Evolutionary conservation across 2,113 vertebrate genomes (phyloP), one percentile per base, ranked within the genome.

Genomic region (Cettia cetti): DNA sequence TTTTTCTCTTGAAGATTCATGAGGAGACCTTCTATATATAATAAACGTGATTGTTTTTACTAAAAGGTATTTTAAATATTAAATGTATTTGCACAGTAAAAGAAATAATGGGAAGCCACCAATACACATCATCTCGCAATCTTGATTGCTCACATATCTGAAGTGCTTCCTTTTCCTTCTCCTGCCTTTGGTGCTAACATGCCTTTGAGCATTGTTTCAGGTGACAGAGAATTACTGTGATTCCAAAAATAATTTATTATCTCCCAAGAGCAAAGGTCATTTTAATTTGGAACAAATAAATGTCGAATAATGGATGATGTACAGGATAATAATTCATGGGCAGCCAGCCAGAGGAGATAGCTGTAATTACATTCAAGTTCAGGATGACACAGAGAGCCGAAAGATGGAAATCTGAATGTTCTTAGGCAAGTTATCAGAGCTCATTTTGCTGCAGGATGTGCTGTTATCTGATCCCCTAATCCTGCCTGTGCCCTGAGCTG

Each of bases 241-340:
- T 78, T 92, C 89, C 50, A 90, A 94, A 95, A 95, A 82, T 72
- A 92, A 82, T 69, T 80, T 69, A 72, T 95, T 85, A 93, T 90
- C 77, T 92, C 90, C 69, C 56, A 74, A 57, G 63, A 93, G 16
- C 59, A 96, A 95, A 93, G 84, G 78, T 90, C 54, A 86, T 91
- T 91, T 95, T 97, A n/a, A 93, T 95, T 95, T 95, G 86, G 59
- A 82, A 88, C 82, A 95, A 91, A 92, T 96, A 93, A 94, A 95
- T 83, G 90, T 90, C 93, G 88, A 91, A 88, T 87, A 70, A 33
- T 60, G 40, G 75, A 56, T 90, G 87, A 93, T 93, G 78, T 66
- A 88, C 79, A 70, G 54, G 84, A 82, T 85, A 93, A 93, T 89
- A 96, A 84, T 77, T 40, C 47, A 69, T 37, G 30, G 91, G 70